phyloP scores from a whole-genome alignment of 2,888 invertebrate species.

The Coelogynopora nodosa region DNA sequence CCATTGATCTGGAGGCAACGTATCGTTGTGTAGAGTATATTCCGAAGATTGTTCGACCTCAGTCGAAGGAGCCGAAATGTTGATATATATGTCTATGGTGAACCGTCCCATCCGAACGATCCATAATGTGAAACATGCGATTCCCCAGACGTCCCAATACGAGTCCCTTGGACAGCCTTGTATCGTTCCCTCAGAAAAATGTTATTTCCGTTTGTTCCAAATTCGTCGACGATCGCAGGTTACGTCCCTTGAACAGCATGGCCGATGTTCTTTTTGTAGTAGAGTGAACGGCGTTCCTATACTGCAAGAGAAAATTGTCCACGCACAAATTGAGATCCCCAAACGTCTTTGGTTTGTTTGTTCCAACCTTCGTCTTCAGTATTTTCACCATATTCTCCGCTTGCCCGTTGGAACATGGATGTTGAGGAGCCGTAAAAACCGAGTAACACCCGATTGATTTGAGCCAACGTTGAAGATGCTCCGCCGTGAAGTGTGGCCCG shows the following conservation, averaged over 20 bases:
- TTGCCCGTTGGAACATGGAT: neutral
- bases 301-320: constrained; percentile 17
- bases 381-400: constrained; percentile 2
- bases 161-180: neutral
- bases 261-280: neutral
- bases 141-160: neutral
- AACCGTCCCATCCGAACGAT: neutral
- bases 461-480: neutral
- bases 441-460: constrained; percentile 21
- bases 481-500: neutral
- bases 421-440: neutral
- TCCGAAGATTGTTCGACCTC: neutral
- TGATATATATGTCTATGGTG: neutral
- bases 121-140: neutral
- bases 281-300: neutral
- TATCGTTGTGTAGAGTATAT: too few species aligned
- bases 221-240: neutral
- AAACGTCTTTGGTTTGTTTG: neutral
- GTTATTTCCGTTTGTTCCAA: neutral
- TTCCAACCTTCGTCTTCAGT: neutral
- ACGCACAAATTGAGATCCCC: neutral
- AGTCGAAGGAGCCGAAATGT: neutral
- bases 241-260: constrained; percentile 28
- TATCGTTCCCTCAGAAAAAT: constrained; percentile 11
- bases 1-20: too few species aligned